Conservation (phyloP, 2,888 invertebrate species). For the Apamea anceps region DNA sequence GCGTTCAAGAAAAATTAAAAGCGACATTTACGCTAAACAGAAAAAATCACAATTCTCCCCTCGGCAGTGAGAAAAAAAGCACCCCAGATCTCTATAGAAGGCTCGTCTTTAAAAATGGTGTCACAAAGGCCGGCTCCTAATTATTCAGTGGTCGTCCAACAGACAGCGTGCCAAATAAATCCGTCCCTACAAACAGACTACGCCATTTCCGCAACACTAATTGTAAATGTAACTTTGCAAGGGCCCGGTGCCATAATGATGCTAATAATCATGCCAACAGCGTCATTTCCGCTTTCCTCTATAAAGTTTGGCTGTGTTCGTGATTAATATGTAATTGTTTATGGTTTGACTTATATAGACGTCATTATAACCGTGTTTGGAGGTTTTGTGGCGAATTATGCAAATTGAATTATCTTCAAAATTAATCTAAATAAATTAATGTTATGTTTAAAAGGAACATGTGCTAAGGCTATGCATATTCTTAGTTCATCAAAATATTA, state of each 20-base stretch:
- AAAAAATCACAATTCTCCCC: background rate
- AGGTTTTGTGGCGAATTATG: constrained; percentile 48
- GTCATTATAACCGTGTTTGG: constrained; percentile 39
- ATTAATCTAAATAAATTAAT: constrained; percentile 26
- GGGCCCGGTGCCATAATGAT: constrained; percentile 64
- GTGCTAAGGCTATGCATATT: background rate
- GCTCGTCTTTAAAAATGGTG: constrained; percentile 42
- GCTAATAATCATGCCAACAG: constrained; percentile 58
- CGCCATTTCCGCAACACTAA: constrained; percentile 66
- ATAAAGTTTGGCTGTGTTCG: constrained; percentile 53
- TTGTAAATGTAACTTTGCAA: constrained; percentile 63
- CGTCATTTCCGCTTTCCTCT: constrained; percentile 62
- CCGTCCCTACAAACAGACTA: constrained; percentile 59
- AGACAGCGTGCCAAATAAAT: constrained; percentile 73
- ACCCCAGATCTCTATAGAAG: background rate
- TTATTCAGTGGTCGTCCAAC: constrained; percentile 58
- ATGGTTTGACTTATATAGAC: constrained; percentile 37
- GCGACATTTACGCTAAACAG: background rate
- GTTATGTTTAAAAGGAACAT: constrained; percentile 4
- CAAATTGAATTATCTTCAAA: constrained; percentile 33
- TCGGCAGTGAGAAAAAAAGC: background rate
- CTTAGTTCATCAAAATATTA: background rate
- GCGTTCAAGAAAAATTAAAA: constrained; percentile 5
- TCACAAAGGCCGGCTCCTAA: constrained; percentile 30
- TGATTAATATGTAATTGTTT: constrained; percentile 53